Evolutionary conservation across 2,797 vertebrate genomes (phyloP).

Genomic region (Pachyuromys duprasi): DNA sequence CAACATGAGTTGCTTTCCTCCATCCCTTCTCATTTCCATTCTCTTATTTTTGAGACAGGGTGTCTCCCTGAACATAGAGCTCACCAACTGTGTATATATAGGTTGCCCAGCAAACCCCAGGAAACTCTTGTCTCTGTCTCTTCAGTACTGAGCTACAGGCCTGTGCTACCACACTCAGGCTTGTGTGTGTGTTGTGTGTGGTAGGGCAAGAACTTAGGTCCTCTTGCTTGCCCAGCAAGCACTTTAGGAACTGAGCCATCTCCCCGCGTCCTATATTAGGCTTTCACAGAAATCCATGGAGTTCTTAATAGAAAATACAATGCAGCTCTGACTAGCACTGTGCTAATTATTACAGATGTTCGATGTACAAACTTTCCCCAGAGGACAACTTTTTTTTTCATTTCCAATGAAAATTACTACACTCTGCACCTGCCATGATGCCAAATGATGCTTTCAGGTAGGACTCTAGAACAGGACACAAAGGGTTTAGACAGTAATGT

Average conservation of each 20-base stretch:
- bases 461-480: not conserved
- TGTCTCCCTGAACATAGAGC: not conserved
- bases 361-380: not conserved
- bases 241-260: not conserved
- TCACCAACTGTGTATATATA: not conserved
- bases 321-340: not conserved
- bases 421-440: not conserved
- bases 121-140: not conserved
- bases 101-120: not conserved
- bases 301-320: constrained; percentile 11
- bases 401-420: not conserved
- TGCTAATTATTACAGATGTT: not conserved
- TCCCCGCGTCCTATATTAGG: not conserved
- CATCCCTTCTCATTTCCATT: not conserved
- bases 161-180: not conserved
- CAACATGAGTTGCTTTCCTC: not conserved
- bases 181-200: no score
- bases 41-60: not conserved
- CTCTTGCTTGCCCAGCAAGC: not conserved
- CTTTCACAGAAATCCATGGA: not conserved
- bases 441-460: not conserved
- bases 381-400: not conserved
- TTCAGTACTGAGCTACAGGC: not conserved
- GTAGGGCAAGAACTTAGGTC: not conserved
- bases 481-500: not conserved